phyloP scores from a whole-genome alignment of 1,140 invertebrate species.

The Neodiprion virginianus region DNA sequence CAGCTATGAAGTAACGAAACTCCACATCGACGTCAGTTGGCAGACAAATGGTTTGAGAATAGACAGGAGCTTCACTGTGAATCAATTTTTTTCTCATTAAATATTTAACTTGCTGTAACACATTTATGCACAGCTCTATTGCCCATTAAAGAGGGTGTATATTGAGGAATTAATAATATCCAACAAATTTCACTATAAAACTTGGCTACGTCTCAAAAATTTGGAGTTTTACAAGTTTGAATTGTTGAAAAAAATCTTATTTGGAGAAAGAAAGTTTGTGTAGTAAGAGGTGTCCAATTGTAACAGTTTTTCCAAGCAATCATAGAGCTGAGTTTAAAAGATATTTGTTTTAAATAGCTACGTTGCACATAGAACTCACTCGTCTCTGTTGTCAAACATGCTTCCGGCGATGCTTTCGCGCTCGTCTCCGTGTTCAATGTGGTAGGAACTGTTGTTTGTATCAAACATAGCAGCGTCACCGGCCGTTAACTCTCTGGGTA shows the following conservation, averaged over 20 bases:
- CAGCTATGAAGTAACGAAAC: slow-evolving; percentile 80
- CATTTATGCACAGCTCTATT: slow-evolving; percentile 7
- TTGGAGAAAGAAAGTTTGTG: slow-evolving; percentile 10
- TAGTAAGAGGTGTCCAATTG: neutral
- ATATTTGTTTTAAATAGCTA: too few relatives aligned
- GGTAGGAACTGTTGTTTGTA: slow-evolving; percentile 40
- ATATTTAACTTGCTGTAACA: slow-evolving; percentile 48
- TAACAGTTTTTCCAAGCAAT: too few relatives aligned
- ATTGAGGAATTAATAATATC: slow-evolving; percentile 1
- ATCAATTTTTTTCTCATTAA: slow-evolving; percentile 16
- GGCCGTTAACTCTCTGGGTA: slow-evolving; percentile 47
- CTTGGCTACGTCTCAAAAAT: too few relatives aligned
- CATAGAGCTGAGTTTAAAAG: too few relatives aligned
- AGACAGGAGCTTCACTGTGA: neutral
- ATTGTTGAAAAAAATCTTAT: neutral
- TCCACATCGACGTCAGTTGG: slow-evolving; percentile 72
- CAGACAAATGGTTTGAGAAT: slow-evolving; percentile 58
- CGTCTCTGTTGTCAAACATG: slow-evolving; percentile 36
- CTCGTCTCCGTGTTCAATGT: slow-evolving; percentile 37
- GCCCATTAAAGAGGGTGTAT: too few relatives aligned
- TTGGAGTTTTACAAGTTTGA: too few relatives aligned
- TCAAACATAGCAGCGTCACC: slow-evolving; percentile 47
- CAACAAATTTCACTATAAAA: neutral
- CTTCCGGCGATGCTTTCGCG: slow-evolving; percentile 40
- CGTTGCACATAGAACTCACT: slow-evolving; percentile 35